Evolutionary conservation across 1,140 invertebrate species (phyloP).

Genomic region (Cherax destructor): DNA sequence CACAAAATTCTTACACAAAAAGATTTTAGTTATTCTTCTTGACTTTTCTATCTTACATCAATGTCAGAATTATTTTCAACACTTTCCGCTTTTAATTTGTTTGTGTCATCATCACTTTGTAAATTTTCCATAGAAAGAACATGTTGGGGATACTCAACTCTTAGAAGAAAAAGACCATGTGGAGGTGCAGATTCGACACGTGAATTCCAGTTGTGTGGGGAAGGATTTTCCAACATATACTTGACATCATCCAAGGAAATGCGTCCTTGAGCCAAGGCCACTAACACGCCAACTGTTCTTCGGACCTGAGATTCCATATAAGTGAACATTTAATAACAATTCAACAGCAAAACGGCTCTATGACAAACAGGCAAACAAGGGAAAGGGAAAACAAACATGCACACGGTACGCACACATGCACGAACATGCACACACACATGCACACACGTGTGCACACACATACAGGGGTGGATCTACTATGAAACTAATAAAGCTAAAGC

Average conservation of each 20-base stretch:
- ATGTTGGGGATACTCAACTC: slow-evolving; percentile 80
- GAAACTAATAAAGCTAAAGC: no score
- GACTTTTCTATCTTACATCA: background rate
- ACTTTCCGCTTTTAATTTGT: background rate
- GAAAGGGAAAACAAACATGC: no score
- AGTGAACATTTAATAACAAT: no score
- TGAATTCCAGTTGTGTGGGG: slow-evolving; percentile 81
- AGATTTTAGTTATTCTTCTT: background rate
- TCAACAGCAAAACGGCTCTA: no score
- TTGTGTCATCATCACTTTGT: background rate
- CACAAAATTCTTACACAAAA: no score
- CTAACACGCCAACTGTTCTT: slow-evolving; percentile 82
- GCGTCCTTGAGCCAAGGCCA: slow-evolving; percentile 79
- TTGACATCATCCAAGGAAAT: slow-evolving; percentile 80
- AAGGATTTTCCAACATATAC: slow-evolving; percentile 85
- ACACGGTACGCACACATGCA: no score
- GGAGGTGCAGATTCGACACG: slow-evolving; percentile 75
- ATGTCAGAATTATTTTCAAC: background rate
- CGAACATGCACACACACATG: no score
- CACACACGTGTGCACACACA: no score
- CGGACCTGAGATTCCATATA: slow-evolving; percentile 79
- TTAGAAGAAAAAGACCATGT: slow-evolving; percentile 82
- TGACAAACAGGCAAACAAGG: no score
- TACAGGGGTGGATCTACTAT: no score
- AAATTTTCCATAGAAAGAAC: slow-evolving; percentile 6